phyloP scores from a whole-genome alignment of 2,888 invertebrate species.

The Cheilosia pagana region DNA sequence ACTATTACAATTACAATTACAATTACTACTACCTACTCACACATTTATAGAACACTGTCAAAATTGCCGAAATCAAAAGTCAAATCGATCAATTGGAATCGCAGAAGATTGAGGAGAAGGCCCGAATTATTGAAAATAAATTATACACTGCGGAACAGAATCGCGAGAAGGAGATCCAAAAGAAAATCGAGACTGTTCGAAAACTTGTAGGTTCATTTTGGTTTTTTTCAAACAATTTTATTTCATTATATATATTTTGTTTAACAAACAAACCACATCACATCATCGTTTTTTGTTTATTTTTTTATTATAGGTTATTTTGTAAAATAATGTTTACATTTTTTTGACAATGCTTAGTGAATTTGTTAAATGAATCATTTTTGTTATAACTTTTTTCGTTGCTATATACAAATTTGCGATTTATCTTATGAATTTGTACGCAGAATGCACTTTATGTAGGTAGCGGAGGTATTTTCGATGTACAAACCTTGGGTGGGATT shows the following conservation, averaged over 20 bases:
- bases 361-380: slow-evolving; percentile 20
- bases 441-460: slow-evolving; percentile 19
- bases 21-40: slow-evolving; percentile 60
- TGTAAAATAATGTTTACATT: background rate
- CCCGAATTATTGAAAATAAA: slow-evolving; percentile 89
- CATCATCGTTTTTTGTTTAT: slow-evolving; percentile 24
- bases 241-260: slow-evolving; percentile 36
- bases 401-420: slow-evolving; percentile 29
- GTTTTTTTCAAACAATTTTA: slow-evolving; percentile 43
- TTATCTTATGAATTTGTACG: slow-evolving; percentile 6
- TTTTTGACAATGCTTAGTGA: slow-evolving; percentile 61
- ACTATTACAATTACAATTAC: slow-evolving; percentile 38
- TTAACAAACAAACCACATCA: slow-evolving; percentile 22
- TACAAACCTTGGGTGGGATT: too few species aligned
- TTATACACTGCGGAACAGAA: slow-evolving; percentile 92
- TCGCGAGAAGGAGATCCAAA: slow-evolving; percentile 92
- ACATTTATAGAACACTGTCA: slow-evolving; percentile 86
- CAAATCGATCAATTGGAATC: slow-evolving; percentile 85
- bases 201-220: slow-evolving; percentile 89
- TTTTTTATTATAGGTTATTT: slow-evolving; percentile 20
- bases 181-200: slow-evolving; percentile 92
- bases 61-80: slow-evolving; percentile 88
- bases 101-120: slow-evolving; percentile 88
- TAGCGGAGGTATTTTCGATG: too few species aligned
- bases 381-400: slow-evolving; percentile 14